phyloP scores from a whole-genome alignment of 2,888 invertebrate genomes.

The Mesoligia furuncula region DNA sequence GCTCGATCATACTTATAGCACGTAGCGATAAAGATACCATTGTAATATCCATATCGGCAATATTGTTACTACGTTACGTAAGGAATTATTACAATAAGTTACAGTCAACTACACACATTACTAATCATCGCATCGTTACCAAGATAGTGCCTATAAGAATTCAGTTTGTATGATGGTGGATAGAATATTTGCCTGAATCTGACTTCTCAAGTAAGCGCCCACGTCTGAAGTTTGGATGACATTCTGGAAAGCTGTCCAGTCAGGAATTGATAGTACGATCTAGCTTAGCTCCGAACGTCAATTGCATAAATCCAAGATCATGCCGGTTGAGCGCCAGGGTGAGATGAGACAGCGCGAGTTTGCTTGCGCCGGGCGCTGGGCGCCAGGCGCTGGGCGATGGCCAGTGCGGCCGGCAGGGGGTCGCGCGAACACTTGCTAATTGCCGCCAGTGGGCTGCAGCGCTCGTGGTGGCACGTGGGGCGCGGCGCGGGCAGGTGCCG shows the following conservation, averaged over 20 bases:
- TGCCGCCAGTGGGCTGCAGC: conserved; percentile 74
- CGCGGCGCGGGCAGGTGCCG: conserved; percentile 85
- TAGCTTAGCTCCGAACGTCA: conserved; percentile 61
- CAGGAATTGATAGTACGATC: conserved; percentile 6
- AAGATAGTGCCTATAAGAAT: conserved; percentile 26
- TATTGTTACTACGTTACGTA: conserved; percentile 56
- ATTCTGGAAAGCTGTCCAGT: conserved; percentile 30
- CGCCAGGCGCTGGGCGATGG: conserved; percentile 10
- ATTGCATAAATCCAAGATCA: conserved; percentile 56
- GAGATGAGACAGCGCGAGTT: conserved; percentile 63
- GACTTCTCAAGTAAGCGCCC: conserved; percentile 37
- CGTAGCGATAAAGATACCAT: conserved; percentile 52
- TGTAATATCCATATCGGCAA: conserved; percentile 49
- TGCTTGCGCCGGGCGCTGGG: conserved; percentile 10
- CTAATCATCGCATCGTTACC: conserved; percentile 30
- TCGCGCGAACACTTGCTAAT: conserved; percentile 68
- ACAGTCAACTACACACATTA: conserved; percentile 40
- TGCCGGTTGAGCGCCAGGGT: conserved; percentile 21
- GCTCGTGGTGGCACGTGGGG: conserved; percentile 82
- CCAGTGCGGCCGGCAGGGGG: conserved; percentile 37
- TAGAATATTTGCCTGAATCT: conserved; percentile 42
- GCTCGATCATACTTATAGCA: conserved; percentile 33
- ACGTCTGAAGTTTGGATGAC: conserved; percentile 34
- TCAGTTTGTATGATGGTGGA: conserved; percentile 17
- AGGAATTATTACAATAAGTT: conserved; percentile 59